Evolutionary conservation across 2,888 invertebrate species (phyloP).

Genomic region (Mamestra brassicae): DNA sequence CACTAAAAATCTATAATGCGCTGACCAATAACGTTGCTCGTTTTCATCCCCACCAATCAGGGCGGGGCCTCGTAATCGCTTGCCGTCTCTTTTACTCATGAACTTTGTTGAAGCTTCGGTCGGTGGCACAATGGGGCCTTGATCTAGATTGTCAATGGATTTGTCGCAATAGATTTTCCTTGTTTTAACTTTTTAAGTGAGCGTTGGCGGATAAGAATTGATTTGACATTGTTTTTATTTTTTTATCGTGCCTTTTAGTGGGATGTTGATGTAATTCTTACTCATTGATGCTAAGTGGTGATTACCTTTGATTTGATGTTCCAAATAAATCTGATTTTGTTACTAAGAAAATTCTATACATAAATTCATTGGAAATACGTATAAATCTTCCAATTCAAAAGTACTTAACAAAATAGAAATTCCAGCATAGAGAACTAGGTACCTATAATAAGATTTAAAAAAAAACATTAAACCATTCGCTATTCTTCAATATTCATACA

Average conservation of each 20-base stretch:
- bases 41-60: slow-evolving; percentile 84
- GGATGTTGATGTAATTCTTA: slow-evolving; percentile 20
- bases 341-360: background rate
- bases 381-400: too few relatives aligned
- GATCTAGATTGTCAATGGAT: slow-evolving; percentile 60
- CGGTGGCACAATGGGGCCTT: slow-evolving; percentile 69
- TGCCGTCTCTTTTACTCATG: slow-evolving; percentile 84
- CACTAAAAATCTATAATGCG: slow-evolving; percentile 88
- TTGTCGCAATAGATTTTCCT: slow-evolving; percentile 46
- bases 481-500: too few relatives aligned
- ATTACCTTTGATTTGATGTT: slow-evolving; percentile 7
- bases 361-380: background rate
- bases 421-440: too few relatives aligned
- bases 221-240: slow-evolving; percentile 54
- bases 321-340: background rate
- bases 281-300: slow-evolving; percentile 2
- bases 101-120: slow-evolving; percentile 79
- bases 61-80: slow-evolving; percentile 82
- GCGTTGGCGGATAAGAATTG: slow-evolving; percentile 60
- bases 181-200: slow-evolving; percentile 46
- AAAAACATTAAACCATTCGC: too few relatives aligned
- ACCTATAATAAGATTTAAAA: too few relatives aligned
- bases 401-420: too few relatives aligned
- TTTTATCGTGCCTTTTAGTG: slow-evolving; percentile 18
- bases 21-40: slow-evolving; percentile 83